phyloP scores from a whole-genome alignment of 2,113 vertebrate species.

The Cochlearius cochlearius region DNA sequence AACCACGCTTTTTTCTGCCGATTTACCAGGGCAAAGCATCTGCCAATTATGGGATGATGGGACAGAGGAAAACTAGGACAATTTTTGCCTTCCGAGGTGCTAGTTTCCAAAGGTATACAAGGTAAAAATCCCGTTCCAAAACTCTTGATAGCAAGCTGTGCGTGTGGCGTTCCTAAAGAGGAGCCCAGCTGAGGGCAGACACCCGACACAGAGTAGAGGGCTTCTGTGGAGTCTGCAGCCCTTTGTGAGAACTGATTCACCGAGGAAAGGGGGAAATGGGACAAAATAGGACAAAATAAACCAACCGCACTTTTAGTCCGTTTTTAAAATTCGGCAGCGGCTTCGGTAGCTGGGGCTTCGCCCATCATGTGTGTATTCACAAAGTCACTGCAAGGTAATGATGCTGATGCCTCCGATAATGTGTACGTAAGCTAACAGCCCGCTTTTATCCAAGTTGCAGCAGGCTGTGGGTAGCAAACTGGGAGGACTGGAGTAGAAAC shows the following conservation, averaged over 20 bases:
- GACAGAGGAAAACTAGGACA: neutral
- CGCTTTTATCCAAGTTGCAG: neutral
- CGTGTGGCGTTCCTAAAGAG: neutral
- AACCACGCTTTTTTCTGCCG: neutral
- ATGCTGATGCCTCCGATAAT: neutral
- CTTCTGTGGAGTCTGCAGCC: neutral
- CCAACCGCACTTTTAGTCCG: fast-evolving
- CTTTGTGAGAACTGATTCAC: neutral
- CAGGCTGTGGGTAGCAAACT: neutral
- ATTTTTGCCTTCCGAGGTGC: neutral
- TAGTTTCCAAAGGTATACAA: neutral
- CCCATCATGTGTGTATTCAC: fast-evolving
- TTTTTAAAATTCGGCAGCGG: neutral
- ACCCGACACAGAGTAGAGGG: neutral
- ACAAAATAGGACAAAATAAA: neutral
- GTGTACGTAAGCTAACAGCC: neutral
- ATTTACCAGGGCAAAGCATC: constrained; percentile 18
- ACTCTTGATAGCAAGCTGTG: neutral
- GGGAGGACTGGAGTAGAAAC: neutral
- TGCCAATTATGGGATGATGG: neutral
- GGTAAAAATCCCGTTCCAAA: neutral
- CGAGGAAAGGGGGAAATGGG: neutral
- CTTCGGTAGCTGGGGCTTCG: neutral
- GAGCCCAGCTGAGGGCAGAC: neutral
- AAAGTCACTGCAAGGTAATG: neutral